These are phyloP conservation scores for Ornithoptera priamus DNA, from an alignment of 2,888 invertebrate genomes.

Conservation along the genomic window DNA sequence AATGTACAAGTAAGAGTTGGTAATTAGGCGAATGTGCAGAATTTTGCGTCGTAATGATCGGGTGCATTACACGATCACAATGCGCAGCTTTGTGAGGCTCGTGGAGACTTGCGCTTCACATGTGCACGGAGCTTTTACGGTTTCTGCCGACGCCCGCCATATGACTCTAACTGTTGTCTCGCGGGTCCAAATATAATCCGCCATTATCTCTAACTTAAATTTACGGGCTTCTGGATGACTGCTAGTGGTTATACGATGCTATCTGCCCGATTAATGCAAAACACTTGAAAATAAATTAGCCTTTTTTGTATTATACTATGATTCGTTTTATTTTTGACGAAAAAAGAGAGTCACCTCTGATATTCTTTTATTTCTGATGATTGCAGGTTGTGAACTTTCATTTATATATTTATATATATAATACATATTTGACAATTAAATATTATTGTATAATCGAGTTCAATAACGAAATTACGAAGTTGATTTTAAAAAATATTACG, in stretches of 20 bases:
- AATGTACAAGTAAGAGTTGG: slow-evolving; percentile 59
- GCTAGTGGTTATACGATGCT: slow-evolving; percentile 22
- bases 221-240: slow-evolving; percentile 13
- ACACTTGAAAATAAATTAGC: no score
- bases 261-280: no score
- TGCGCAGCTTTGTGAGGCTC: slow-evolving; percentile 41
- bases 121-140: slow-evolving; percentile 68
- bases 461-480: no score
- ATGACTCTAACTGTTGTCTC: slow-evolving; percentile 57
- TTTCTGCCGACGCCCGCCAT: slow-evolving; percentile 62
- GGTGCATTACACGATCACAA: slow-evolving; percentile 39
- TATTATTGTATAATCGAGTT: no score
- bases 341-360: no score
- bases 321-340: no score
- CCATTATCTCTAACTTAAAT: slow-evolving; percentile 24
- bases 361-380: no score
- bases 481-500: no score
- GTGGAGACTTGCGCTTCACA: slow-evolving; percentile 29
- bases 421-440: no score
- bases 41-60: slow-evolving; percentile 55
- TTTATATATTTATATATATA: no score
- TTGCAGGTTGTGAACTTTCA: no score
- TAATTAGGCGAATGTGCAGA: slow-evolving; percentile 53
- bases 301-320: no score
- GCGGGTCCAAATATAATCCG: slow-evolving; percentile 19